Evolutionary conservation across 2,113 vertebrate genomes (phyloP), one percentile per base, ranked within the genome.

Genomic region (Prochilodus magdalenae): DNA sequence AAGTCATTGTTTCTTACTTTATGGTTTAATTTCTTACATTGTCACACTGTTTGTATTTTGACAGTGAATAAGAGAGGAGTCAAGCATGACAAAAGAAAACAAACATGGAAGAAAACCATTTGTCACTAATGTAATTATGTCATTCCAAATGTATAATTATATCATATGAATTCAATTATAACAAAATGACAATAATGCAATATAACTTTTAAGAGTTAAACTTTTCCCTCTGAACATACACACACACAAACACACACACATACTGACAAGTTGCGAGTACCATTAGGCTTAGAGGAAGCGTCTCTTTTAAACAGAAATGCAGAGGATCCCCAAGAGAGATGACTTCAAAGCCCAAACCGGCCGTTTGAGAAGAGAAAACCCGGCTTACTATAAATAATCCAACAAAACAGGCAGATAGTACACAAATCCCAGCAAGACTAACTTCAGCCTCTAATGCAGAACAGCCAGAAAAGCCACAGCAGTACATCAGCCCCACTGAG

Each of bases 351-450:
- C 14, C 57, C 29, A 6, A 24, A 59, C 44, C 13, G 13, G 57
- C 69, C 49, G 71, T 72, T 62, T 70, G n/a, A 53, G 79, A 20
- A 4, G 29, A 69, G 62, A 82, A 69, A 59, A 26, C 6, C 18
- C 13, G 12, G 69, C 26, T 60, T 60, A 24, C 44, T 65, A 65
- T 67, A 74, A 74, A 83, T 60, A 74, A 74, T 30, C 65, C n/a
- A 78, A 40, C 26, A 71, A 79, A 71, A 16, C 70, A 59, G 63
- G 18, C 66, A 1, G 26, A 26, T 65, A 66, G 22, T 30, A 14
- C 60, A 77, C 15, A 51, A 57, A 57, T 60, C 57, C 10, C 57
- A 26, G 57, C 57, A 60, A 60, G 53, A 14, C 20, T 22, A 22
- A 22, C 53, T 22, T 22, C 0, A 20, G 51, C 51, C 5, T 3